phyloP scores from a whole-genome alignment of 2,797 vertebrate genomes.

The Acipenser ruthenus region DNA sequence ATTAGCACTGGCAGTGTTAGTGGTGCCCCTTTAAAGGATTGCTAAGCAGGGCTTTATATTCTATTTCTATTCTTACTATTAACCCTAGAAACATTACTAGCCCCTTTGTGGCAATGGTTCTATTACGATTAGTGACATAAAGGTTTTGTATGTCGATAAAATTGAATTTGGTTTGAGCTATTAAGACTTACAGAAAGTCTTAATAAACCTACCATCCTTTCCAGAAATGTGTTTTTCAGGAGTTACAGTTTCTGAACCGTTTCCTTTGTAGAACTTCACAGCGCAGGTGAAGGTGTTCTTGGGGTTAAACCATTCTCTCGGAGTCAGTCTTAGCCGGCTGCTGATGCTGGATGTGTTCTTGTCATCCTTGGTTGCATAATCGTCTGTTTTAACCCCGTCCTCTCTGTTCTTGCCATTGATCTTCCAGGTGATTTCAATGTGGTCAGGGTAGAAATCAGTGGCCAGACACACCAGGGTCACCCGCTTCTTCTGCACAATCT shows the following conservation, averaged over 20 bases:
- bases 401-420: too few species aligned
- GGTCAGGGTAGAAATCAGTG: conserved; percentile 43
- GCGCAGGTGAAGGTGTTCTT: conserved; percentile 6
- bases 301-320: conserved; percentile 6
- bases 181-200: neutral
- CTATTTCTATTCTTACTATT: too few species aligned
- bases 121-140: too few species aligned
- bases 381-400: too few species aligned
- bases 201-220: neutral
- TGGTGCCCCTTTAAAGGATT: too few species aligned
- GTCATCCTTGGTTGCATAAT: too few species aligned
- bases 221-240: conserved; percentile 3
- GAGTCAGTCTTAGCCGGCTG: conserved; percentile 44
- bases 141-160: neutral
- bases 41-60: too few species aligned
- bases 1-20: too few species aligned
- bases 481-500: neutral
- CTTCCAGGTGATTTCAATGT: conserved; percentile 38
- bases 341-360: conserved; percentile 26
- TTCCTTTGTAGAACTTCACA: conserved; percentile 22
- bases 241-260: fast-evolving
- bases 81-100: too few species aligned
- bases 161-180: neutral
- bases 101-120: too few species aligned
- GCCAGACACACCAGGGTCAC: conserved; percentile 45